Conservation (phyloP, 2,113 vertebrate genomes). For the Nycticryphes semicollaris region DNA sequence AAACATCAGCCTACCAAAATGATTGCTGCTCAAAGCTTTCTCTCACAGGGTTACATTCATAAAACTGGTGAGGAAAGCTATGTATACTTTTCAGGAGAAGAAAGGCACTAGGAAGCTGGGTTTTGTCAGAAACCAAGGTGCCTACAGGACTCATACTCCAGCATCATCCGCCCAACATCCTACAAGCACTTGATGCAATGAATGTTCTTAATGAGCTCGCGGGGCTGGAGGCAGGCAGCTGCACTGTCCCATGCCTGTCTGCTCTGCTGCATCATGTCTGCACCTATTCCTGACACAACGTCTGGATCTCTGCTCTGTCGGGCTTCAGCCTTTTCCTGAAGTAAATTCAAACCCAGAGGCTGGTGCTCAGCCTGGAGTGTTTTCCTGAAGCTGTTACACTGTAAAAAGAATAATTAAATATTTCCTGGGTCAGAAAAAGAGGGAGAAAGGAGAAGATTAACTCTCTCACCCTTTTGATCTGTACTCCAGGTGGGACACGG, state of each 20-base stretch:
- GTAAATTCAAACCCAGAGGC: not conserved
- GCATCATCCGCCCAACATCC: not conserved
- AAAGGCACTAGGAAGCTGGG: not conserved
- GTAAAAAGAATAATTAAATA: not conserved
- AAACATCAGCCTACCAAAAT: not conserved
- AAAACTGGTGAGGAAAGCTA: not conserved
- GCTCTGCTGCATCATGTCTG: not conserved
- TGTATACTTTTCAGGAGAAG: not conserved
- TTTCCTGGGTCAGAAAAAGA: not conserved
- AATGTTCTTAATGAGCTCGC: not conserved
- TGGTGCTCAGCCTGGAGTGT: not conserved
- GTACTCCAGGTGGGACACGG: not conserved
- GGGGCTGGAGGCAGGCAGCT: not conserved
- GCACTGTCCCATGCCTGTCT: not conserved
- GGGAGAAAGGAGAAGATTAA: not conserved
- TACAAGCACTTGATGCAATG: not conserved
- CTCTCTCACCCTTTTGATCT: not conserved
- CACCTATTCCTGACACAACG: fast-evolving
- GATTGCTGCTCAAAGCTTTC: not conserved
- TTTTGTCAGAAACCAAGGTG: not conserved
- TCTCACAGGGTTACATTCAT: not conserved
- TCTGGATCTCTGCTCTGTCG: not conserved
- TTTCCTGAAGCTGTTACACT: not conserved
- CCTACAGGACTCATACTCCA: not conserved
- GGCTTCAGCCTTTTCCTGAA: not conserved